Percentiles rank a stretch among this genome's conserved stretches.
phyloP scores from a whole-genome alignment of 1,140 invertebrate species.

The Apolygus lucorum region DNA sequence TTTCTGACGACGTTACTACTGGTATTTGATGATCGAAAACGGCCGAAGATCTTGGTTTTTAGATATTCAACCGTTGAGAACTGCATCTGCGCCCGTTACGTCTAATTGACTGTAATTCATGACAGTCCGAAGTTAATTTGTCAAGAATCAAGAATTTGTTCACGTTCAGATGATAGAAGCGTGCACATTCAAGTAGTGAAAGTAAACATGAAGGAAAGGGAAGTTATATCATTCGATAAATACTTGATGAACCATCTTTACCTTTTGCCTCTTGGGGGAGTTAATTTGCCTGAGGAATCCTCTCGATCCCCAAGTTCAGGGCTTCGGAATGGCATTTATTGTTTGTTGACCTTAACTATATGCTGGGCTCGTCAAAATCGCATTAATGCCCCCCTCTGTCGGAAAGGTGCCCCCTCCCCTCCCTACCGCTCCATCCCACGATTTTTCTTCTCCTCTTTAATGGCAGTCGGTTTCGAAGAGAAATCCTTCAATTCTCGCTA shows the following conservation, averaged over 20 bases:
- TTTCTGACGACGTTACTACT: no score
- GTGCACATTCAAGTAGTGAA: no score
- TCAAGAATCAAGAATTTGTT: no score
- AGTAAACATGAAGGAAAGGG: no score
- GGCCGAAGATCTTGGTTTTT: no score
- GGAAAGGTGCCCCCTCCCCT: background rate
- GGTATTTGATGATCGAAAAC: no score
- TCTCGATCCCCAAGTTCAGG: background rate
- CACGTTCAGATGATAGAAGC: no score
- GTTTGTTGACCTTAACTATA: constrained; percentile 15
- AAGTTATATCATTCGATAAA: background rate
- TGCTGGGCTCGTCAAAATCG: constrained; percentile 12
- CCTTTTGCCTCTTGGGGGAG: background rate
- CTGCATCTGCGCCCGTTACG: no score
- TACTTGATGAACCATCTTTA: background rate
- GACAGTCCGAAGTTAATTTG: no score
- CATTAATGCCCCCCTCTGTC: constrained; percentile 16
- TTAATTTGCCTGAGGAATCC: constrained; percentile 7
- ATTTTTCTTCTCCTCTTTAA: background rate
- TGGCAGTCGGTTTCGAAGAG: background rate
- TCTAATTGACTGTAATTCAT: no score
- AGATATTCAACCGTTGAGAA: no score
- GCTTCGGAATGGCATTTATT: constrained; percentile 17
- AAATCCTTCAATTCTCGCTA: background rate
- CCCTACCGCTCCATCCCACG: background rate